Evolutionary conservation across 2,888 invertebrate species (phyloP).

Genomic region (Ctena decussata): DNA sequence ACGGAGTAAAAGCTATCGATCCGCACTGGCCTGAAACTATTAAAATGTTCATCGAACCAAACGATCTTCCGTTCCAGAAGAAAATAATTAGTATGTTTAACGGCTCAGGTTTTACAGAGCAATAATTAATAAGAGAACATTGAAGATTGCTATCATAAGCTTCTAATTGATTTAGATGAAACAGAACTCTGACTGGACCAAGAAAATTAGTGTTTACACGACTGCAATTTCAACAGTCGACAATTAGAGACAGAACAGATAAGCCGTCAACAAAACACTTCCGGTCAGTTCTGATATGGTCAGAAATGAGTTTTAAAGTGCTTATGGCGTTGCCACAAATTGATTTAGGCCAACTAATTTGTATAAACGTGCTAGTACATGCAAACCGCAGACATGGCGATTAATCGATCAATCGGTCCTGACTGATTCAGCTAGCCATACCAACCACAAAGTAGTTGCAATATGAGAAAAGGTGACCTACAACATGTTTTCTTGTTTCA

Average conservation of each 20-base stretch:
- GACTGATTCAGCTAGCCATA: no score
- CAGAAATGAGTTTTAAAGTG: not conserved
- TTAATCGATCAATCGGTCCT: no score
- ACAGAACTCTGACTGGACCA: not conserved
- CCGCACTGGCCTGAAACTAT: not conserved
- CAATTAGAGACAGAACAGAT: not conserved
- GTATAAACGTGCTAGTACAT: no score
- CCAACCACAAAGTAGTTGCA: no score
- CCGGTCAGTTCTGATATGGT: conserved; percentile 1
- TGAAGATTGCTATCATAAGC: not conserved
- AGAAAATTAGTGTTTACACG: not conserved
- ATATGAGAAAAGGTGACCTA: no score
- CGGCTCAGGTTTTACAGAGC: not conserved
- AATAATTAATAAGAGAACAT: conserved; percentile 8
- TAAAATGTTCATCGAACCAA: not conserved
- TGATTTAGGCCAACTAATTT: not conserved
- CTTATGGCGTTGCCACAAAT: not conserved
- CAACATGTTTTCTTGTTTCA: no score
- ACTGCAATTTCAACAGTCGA: not conserved
- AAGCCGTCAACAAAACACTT: conserved; percentile 18
- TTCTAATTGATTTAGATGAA: conserved; percentile 4
- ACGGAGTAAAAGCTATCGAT: not conserved
- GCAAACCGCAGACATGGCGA: no score
- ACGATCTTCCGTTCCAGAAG: not conserved
- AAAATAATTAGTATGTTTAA: conserved; percentile 10